phyloP scores from a whole-genome alignment of 1,140 invertebrate species.

The Meloidogyne floridensis region DNA sequence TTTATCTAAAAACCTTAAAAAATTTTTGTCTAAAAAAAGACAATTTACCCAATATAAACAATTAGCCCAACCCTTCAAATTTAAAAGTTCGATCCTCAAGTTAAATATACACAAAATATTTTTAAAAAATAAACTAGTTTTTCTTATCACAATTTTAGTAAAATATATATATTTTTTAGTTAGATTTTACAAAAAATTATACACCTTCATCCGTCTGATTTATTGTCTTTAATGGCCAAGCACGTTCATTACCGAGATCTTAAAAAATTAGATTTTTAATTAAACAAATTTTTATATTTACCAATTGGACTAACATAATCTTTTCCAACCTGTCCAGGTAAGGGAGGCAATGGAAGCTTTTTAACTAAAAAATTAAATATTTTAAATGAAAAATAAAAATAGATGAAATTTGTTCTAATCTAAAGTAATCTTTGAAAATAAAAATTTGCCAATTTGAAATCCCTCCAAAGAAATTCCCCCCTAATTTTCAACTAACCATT shows the following conservation, averaged over 20 bases:
- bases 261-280: not conserved
- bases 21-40: too few relatives aligned
- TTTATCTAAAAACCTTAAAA: too few relatives aligned
- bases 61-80: too few relatives aligned
- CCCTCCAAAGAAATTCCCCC: not conserved
- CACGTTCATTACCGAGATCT: not conserved
- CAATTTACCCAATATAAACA: too few relatives aligned
- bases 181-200: not conserved
- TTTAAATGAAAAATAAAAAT: not conserved
- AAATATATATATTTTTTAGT: not conserved
- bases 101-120: not conserved
- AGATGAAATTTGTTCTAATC: too few relatives aligned
- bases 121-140: not conserved
- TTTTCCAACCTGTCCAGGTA: constrained; percentile 27
- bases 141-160: not conserved
- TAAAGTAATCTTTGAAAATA: too few relatives aligned
- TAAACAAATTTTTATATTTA: not conserved
- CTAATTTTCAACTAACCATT: not conserved
- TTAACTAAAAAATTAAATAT: not conserved
- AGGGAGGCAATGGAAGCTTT: not conserved
- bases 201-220: not conserved
- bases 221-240: constrained; percentile 4
- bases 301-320: constrained; percentile 39
- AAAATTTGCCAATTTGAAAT: not conserved
- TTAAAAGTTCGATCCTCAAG: too few relatives aligned